Percentiles rank a stretch among this genome's conserved stretches.
These are phyloP conservation scores for Trachelipus rathkii DNA, from an alignment of 1,140 invertebrate genomes.

Conservation along the genomic window DNA sequence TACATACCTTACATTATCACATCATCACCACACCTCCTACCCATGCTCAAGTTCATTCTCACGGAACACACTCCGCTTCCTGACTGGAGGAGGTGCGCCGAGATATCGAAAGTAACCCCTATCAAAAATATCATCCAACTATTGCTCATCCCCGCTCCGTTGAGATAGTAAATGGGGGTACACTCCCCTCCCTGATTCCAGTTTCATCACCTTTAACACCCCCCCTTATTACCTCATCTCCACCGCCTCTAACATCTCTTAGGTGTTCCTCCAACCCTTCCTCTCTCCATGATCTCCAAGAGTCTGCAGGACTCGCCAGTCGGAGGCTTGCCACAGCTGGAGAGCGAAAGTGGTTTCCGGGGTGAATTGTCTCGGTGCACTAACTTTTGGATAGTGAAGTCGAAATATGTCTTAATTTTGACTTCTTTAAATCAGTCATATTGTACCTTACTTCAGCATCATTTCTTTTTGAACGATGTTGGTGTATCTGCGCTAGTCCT, in stretches of 20 bases:
- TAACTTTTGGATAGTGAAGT: neutral
- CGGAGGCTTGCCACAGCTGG: constrained; percentile 40
- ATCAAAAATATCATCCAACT: constrained; percentile 26
- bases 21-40: constrained; percentile 7
- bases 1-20: neutral
- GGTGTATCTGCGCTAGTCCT: neutral
- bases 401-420: too few relatives aligned
- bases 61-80: constrained; percentile 42
- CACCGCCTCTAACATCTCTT: neutral
- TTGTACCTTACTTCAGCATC: too few relatives aligned
- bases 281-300: neutral
- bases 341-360: constrained; percentile 44
- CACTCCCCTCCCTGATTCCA: constrained; percentile 27
- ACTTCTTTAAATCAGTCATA: too few relatives aligned
- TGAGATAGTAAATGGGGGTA: neutral
- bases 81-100: constrained; percentile 40
- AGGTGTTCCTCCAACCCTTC: constrained; percentile 1
- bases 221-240: constrained; percentile 29
- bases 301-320: neutral
- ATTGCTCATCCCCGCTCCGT: constrained; percentile 17
- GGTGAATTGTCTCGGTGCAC: constrained; percentile 33
- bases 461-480: neutral
- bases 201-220: constrained; percentile 29
- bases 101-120: constrained; percentile 39
- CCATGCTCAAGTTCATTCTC: constrained; percentile 37